Percentiles rank a stretch among this genome's conserved stretches.
These are phyloP conservation scores for Amiota communis DNA, from an alignment of 2,888 invertebrate species.

Conservation along the genomic window DNA sequence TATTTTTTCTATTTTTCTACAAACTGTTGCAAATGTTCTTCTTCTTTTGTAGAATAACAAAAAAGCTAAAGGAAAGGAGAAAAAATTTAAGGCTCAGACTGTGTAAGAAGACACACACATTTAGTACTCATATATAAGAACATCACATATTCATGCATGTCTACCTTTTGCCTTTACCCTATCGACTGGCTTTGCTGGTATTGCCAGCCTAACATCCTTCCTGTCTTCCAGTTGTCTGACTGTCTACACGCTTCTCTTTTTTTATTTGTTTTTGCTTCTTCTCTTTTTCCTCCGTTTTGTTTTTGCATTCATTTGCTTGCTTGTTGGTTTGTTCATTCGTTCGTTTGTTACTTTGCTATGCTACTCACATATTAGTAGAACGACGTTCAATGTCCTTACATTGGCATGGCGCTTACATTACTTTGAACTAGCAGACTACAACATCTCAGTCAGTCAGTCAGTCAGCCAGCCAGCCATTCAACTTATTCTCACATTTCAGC, in stretches of 20 bases:
- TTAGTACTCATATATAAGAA: not conserved
- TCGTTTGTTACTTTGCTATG: not conserved
- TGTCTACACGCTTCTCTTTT: conserved; percentile 2
- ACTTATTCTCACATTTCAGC: conserved; percentile 26
- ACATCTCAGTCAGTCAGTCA: conserved; percentile 2
- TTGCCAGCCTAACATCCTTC: not conserved
- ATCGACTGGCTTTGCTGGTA: not conserved
- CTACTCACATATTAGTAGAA: not conserved
- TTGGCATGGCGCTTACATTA: conserved; percentile 11
- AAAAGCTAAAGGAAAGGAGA: not conserved
- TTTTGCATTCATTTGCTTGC: not conserved
- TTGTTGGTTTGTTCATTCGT: not conserved
- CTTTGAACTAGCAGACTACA: not conserved
- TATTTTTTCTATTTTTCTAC: not conserved
- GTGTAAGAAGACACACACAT: no score
- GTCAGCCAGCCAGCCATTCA: not conserved
- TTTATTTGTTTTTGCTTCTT: not conserved
- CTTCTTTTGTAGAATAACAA: not conserved
- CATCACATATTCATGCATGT: not conserved
- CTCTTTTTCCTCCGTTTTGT: not conserved
- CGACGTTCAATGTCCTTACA: conserved; percentile 23
- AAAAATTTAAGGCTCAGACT: not conserved
- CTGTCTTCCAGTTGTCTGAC: conserved; percentile 13
- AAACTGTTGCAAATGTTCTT: not conserved
- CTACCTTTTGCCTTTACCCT: not conserved